Percentiles rank a stretch among this genome's conserved stretches.
Conservation (phyloP, 1,140 invertebrate species). For the Chlorops oryzae region DNA sequence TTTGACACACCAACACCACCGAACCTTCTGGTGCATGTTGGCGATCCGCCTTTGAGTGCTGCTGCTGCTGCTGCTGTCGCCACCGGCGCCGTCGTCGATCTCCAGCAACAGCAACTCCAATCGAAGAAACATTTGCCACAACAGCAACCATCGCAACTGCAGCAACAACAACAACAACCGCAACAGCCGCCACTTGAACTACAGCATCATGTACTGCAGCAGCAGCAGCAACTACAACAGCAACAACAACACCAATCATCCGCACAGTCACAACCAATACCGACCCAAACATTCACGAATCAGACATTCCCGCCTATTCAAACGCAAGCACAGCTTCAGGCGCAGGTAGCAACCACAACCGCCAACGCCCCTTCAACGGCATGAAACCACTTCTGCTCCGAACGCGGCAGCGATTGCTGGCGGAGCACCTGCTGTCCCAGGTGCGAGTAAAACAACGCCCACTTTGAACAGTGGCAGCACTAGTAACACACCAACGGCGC, state of each 20-base stretch:
- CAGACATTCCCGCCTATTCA: constrained; percentile 58
- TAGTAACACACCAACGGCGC: not conserved
- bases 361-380: too few species aligned
- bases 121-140: constrained; percentile 31
- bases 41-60: not conserved
- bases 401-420: not conserved
- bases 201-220: constrained; percentile 53
- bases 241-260: constrained; percentile 63
- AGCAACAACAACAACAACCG: constrained; percentile 5
- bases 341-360: constrained; percentile 4
- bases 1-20: constrained; percentile 2
- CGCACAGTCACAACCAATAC: constrained; percentile 63
- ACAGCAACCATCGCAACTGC: constrained; percentile 33
- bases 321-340: constrained; percentile 29
- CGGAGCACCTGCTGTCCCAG: not conserved
- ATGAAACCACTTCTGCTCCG: not conserved
- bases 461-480: not conserved
- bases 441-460: not conserved
- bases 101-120: constrained; percentile 12
- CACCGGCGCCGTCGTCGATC: constrained; percentile 30
- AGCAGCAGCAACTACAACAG: constrained; percentile 4
- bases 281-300: constrained; percentile 73
- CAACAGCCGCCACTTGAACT: constrained; percentile 20
- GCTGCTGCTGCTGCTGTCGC: constrained; percentile 17
- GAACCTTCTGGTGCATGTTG: not conserved